Evolutionary conservation across 2,797 vertebrate species (phyloP), one percentile per base, ranked within the genome.

Genomic region (Brachyalestes nurse): DNA sequence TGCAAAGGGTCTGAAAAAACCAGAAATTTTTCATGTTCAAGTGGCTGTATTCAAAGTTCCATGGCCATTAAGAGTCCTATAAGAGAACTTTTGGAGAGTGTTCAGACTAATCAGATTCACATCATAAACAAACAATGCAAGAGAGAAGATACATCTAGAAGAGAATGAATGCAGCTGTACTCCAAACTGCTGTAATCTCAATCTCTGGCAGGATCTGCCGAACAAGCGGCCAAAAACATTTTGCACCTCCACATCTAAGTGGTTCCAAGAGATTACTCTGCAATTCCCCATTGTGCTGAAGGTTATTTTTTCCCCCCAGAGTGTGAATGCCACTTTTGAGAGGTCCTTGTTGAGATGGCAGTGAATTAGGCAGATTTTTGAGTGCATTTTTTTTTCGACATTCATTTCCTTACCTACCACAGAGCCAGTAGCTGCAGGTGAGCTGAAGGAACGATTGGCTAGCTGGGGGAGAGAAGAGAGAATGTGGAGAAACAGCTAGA

Each of bases 301-400:
- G 45, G 13, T 25, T 80, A 64, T 82, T 88, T 90, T 85, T 90
- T 89, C 70, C 42, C 88, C 88, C 90, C 88, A 77, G 83, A 88
- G 77, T 77, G 87, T 86, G 81, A 90, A 88, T 90, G 85, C 73
- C 87, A 69, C 84, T 89, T 93, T 88, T 87, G 88, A 91, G 87
- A 89, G 80, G 34, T 13, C 60, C 87, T 87, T 86, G 88, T 81
- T 87, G 86, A 85, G 81, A 88, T 89, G 23, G 87, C 64, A 82
- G 87, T 87, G 88, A 86, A 90, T 92, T 92, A 92, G 88, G 77
- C 85, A 81, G 78, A 75, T 88, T 84, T 86, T 88, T 90, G 40
- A 55, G 40, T 23, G 25, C 28, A 40, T 88, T 86, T 85, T 81
- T 21, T 82, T 78, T 8, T 42, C 55, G 34, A 47, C 73, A 70